Evolutionary conservation across 2,113 vertebrate species (phyloP).

Genomic region (Crocuta crocuta): DNA sequence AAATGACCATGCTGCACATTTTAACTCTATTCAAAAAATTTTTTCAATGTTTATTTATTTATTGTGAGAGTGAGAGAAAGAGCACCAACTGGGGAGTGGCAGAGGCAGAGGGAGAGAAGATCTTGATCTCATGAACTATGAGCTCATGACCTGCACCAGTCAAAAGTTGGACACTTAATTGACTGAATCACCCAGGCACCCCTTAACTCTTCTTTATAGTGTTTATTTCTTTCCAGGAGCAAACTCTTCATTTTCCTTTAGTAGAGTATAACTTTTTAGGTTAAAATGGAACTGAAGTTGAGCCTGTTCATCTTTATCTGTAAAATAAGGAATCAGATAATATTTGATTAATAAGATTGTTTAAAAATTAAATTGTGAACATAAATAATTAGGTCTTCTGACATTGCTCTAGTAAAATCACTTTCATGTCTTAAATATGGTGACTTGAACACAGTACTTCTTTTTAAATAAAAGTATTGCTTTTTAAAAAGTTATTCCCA

Average conservation of each 20-base stretch:
- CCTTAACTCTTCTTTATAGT: not conserved
- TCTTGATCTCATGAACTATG: too few species aligned
- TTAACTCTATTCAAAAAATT: not conserved
- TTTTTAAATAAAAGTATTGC: not conserved
- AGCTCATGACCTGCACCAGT: too few species aligned
- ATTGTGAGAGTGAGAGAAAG: too few species aligned
- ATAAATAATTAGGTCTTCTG: not conserved
- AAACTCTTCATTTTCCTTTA: not conserved
- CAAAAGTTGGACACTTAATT: too few species aligned
- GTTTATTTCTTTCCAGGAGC: not conserved
- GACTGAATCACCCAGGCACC: too few species aligned
- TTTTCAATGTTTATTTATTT: too few species aligned
- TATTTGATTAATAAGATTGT: not conserved
- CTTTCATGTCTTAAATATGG: constrained; percentile 19
- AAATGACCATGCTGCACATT: not conserved
- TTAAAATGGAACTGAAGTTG: not conserved
- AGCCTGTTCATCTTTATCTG: not conserved
- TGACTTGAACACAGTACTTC: not conserved
- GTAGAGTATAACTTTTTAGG: not conserved
- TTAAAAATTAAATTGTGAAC: constrained; percentile 41
- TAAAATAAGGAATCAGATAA: not conserved
- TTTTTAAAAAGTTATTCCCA: not conserved
- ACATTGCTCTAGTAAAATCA: constrained; percentile 11
- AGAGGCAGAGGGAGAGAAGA: too few species aligned
- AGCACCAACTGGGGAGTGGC: too few species aligned